phyloP scores from a whole-genome alignment of 1,140 invertebrate species.

The Galleria mellonella region DNA sequence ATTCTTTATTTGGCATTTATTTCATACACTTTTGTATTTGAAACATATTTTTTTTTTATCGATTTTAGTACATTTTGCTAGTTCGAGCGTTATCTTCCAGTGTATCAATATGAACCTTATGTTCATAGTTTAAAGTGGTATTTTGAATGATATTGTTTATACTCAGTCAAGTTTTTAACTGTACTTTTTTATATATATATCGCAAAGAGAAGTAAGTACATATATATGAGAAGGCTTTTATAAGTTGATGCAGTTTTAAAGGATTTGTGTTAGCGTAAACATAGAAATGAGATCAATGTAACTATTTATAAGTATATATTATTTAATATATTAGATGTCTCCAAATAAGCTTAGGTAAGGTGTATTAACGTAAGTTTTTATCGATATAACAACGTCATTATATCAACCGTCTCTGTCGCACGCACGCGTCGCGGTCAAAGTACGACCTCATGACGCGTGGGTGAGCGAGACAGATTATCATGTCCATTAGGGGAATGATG shows the following conservation, averaged over 20 bases:
- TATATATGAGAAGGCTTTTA: slow-evolving; percentile 1
- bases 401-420: slow-evolving; percentile 35
- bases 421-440: slow-evolving; percentile 8
- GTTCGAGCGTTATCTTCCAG: too few species aligned
- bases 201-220: background rate
- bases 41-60: too few species aligned
- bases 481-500: slow-evolving; percentile 67
- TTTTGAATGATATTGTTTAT: too few species aligned
- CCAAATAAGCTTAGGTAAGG: slow-evolving; percentile 58
- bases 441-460: slow-evolving; percentile 3
- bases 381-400: slow-evolving; percentile 54
- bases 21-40: too few species aligned
- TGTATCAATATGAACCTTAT: too few species aligned
- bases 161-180: too few species aligned
- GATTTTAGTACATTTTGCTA: too few species aligned
- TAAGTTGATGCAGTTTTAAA: slow-evolving; percentile 11
- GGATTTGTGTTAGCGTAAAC: slow-evolving; percentile 20
- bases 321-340: slow-evolving; percentile 62
- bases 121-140: too few species aligned
- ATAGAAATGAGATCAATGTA: slow-evolving; percentile 46
- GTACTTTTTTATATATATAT: too few species aligned
- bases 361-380: slow-evolving; percentile 65
- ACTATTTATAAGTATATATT: slow-evolving; percentile 53
- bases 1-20: too few species aligned
- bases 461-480: slow-evolving; percentile 36